Evolutionary conservation across 2,113 vertebrate genomes (phyloP).

Genomic region (Salvator merianae): DNA sequence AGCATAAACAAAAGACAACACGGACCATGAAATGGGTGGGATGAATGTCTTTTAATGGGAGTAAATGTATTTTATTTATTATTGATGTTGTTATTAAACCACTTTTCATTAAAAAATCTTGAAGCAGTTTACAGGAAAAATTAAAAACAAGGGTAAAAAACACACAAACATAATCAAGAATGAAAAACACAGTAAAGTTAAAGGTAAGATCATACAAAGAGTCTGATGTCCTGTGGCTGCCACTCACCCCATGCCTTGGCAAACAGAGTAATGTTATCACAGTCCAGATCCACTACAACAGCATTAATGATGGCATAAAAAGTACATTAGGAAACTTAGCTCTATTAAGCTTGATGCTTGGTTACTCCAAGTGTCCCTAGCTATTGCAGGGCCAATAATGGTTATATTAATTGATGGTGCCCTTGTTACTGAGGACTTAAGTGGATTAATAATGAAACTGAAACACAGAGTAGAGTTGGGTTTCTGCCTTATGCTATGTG

Average conservation of each 20-base stretch:
- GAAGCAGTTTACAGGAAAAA: too few relatives aligned
- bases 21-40: not conserved
- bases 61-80: not conserved
- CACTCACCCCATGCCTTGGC: not conserved
- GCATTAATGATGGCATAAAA: not conserved
- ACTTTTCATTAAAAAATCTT: too few relatives aligned
- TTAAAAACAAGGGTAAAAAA: too few relatives aligned
- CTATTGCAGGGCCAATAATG: not conserved
- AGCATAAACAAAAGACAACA: not conserved
- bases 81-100: too few relatives aligned
- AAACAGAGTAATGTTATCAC: not conserved
- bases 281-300: not conserved
- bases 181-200: too few relatives aligned
- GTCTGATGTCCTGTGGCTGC: not conserved
- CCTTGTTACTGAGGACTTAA: not conserved
- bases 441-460: too few relatives aligned
- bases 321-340: not conserved
- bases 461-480: too few relatives aligned
- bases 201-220: not conserved
- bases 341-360: too few relatives aligned
- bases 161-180: too few relatives aligned
- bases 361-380: not conserved
- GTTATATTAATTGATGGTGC: not conserved
- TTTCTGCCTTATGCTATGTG: too few relatives aligned
- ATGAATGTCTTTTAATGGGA: not conserved